phyloP scores from a whole-genome alignment of 2,888 invertebrate species.

The Empis livida region DNA sequence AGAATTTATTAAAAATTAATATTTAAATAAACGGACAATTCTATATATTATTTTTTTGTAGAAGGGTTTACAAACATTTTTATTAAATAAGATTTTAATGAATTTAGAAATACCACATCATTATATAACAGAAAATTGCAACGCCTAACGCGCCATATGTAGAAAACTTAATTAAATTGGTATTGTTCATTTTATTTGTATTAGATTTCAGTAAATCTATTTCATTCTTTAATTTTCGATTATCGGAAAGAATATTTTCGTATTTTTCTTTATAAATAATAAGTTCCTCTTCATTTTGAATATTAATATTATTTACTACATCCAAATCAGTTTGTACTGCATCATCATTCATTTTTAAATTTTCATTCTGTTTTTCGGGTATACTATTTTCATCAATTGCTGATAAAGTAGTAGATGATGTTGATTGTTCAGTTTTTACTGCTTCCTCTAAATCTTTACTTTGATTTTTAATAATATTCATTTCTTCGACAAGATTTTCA shows the following conservation, averaged over 20 bases:
- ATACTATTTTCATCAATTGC: constrained; percentile 4
- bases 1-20: no score
- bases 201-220: constrained; percentile 23
- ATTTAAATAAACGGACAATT: no score
- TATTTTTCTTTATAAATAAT: constrained; percentile 33
- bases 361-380: constrained; percentile 18
- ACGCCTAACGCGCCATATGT: constrained; percentile 25
- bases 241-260: constrained; percentile 25
- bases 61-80: no score
- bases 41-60: no score
- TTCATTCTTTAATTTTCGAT: constrained; percentile 27
- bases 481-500: no score
- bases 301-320: constrained; percentile 11
- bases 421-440: no score
- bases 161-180: constrained; percentile 19
- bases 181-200: constrained; percentile 15
- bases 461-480: no score
- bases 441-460: no score
- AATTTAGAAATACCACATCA: constrained; percentile 20
- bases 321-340: not conserved
- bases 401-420: constrained; percentile 3
- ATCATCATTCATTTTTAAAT: constrained; percentile 12
- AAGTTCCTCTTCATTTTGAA: constrained; percentile 32
- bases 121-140: constrained; percentile 28
- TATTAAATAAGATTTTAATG: not conserved